Evolutionary conservation across 2,113 vertebrate genomes (phyloP).

Genomic region (Perca flavescens): DNA sequence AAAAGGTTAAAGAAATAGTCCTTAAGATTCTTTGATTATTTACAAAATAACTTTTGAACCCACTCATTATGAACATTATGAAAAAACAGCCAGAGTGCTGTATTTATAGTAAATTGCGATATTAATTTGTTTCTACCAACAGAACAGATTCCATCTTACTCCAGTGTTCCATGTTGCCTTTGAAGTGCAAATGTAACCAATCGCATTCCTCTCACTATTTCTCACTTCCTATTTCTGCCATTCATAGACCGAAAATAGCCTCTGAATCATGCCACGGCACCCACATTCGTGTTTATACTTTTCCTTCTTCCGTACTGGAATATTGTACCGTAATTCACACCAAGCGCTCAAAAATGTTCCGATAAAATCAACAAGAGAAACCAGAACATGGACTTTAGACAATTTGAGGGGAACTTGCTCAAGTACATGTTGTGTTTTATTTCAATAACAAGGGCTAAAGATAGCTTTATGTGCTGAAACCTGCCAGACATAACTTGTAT

Average conservation of each 20-base stretch:
- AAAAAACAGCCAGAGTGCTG: constrained; percentile 43
- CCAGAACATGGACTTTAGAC: constrained; percentile 40
- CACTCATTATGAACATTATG: background rate
- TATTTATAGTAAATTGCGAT: constrained; percentile 74
- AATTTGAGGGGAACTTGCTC: constrained; percentile 50
- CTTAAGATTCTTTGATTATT: background rate
- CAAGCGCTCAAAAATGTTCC: constrained; percentile 77
- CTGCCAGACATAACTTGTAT: constrained; percentile 64
- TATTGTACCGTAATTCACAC: constrained; percentile 73
- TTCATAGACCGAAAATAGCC: constrained; percentile 76
- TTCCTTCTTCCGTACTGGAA: constrained; percentile 79
- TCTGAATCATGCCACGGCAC: constrained; percentile 72
- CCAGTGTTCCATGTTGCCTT: constrained; percentile 56
- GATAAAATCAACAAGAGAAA: constrained; percentile 77
- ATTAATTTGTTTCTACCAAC: constrained; percentile 66
- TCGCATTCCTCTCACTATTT: constrained; percentile 60
- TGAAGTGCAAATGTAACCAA: constrained; percentile 61
- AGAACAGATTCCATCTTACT: constrained; percentile 67
- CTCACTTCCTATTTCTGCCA: constrained; percentile 70
- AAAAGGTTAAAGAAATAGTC: background rate
- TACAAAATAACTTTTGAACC: background rate
- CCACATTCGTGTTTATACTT: constrained; percentile 66
- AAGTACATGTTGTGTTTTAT: constrained; percentile 71
- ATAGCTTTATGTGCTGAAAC: constrained; percentile 69
- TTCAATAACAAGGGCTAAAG: constrained; percentile 77